These are phyloP conservation scores for Engraulis encrasicolus DNA, from an alignment of 2,113 vertebrate species.

Conservation along the genomic window DNA sequence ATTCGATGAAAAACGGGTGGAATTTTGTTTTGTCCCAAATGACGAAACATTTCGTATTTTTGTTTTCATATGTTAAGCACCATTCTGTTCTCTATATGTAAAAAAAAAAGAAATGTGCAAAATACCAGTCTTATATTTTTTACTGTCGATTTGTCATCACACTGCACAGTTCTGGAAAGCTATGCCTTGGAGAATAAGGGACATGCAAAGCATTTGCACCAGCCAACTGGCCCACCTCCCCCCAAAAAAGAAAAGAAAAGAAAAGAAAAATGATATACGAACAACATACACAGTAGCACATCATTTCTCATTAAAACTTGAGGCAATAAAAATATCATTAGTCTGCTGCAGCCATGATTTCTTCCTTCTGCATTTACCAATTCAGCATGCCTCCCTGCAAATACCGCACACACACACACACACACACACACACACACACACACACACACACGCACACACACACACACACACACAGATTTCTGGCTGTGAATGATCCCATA, in stretches of 20 bases:
- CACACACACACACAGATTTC: slow-evolving; percentile 40
- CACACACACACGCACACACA: slow-evolving; percentile 22
- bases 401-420: slow-evolving; percentile 16
- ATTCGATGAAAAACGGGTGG: slow-evolving; percentile 66
- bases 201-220: not conserved
- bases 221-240: not conserved
- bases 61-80: not conserved
- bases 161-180: not conserved
- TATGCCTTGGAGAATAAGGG: not conserved
- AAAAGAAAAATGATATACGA: too few species aligned
- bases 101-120: too few species aligned
- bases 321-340: slow-evolving; percentile 54
- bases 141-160: not conserved
- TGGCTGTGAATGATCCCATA: slow-evolving; percentile 75
- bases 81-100: not conserved
- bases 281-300: not conserved
- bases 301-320: not conserved
- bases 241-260: too few species aligned
- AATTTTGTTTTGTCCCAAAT: slow-evolving; percentile 58
- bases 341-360: slow-evolving; percentile 36
- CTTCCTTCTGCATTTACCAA: slow-evolving; percentile 42
- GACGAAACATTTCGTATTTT: not conserved
- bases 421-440: slow-evolving; percentile 27
- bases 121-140: not conserved
- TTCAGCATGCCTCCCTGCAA: slow-evolving; percentile 47